Evolutionary conservation across 2,797 vertebrate species (phyloP).

Genomic region (Xenops minutus): DNA sequence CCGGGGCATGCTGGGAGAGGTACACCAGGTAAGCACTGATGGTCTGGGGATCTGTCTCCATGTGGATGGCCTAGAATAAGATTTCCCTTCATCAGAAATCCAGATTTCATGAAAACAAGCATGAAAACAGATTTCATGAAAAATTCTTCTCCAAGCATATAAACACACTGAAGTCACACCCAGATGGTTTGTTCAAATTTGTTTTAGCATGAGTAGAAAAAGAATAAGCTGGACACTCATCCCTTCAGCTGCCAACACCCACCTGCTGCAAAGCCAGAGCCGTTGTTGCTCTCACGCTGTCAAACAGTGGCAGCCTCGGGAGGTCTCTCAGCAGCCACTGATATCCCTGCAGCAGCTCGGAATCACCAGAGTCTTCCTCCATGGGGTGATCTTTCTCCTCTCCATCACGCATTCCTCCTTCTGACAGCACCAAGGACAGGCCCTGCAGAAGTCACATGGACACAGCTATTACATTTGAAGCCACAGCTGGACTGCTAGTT

Average conservation of each 20-base stretch:
- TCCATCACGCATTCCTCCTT: slow-evolving; percentile 87
- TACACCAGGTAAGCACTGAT: slow-evolving; percentile 98
- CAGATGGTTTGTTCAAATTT: not conserved
- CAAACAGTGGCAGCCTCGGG: slow-evolving; percentile 90
- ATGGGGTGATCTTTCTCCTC: slow-evolving; percentile 92
- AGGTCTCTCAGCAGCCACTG: slow-evolving; percentile 95
- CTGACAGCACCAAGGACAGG: slow-evolving; percentile 91
- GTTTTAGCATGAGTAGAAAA: not conserved
- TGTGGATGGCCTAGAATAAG: slow-evolving; percentile 88
- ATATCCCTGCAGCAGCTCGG: slow-evolving; percentile 87
- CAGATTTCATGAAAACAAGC: not conserved
- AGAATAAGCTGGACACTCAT: not conserved
- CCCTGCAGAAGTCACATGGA: slow-evolving; percentile 74
- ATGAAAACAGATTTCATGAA: not conserved
- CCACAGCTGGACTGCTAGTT: not conserved
- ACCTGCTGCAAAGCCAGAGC: slow-evolving; percentile 95
- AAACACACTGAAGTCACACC: accelerated
- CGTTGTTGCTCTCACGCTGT: slow-evolving; percentile 89
- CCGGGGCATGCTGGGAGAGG: slow-evolving; percentile 93
- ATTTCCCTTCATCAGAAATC: not conserved
- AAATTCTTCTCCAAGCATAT: not conserved
- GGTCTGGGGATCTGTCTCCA: slow-evolving; percentile 96
- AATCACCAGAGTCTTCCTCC: slow-evolving; percentile 89
- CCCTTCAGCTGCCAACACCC: not conserved
- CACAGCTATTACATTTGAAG: not conserved